Evolutionary conservation across 2,113 vertebrate species (phyloP).

Genomic region (Hippocampus guttulatus): DNA sequence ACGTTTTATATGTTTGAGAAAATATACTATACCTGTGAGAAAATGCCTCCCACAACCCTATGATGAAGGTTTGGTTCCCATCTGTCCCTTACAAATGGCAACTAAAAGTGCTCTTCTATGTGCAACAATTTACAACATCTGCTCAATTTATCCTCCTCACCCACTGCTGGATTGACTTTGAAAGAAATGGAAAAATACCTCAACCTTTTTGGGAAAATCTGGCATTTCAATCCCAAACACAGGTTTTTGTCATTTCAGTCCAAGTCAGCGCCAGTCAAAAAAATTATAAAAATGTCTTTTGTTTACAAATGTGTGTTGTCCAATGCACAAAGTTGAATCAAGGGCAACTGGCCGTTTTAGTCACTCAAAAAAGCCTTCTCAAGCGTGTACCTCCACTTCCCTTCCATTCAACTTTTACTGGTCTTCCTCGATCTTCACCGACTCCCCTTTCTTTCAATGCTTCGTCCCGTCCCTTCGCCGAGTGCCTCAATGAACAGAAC

Average conservation of each 20-base stretch:
- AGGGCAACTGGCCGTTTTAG: not conserved
- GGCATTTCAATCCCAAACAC: not conserved
- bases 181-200: not conserved
- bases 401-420: not conserved
- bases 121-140: too few relatives aligned
- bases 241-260: not conserved
- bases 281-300: not conserved
- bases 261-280: not conserved
- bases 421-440: not conserved
- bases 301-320: not conserved
- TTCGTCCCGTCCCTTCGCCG: conserved; percentile 58
- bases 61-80: too few relatives aligned
- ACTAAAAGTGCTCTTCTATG: too few relatives aligned
- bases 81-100: too few relatives aligned
- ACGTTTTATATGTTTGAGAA: too few relatives aligned
- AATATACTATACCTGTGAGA: too few relatives aligned
- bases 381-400: too few relatives aligned
- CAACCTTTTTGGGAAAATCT: not conserved
- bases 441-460: conserved; percentile 19
- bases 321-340: not conserved
- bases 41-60: too few relatives aligned
- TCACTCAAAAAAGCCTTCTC: not conserved
- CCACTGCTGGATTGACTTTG: not conserved
- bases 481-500: conserved; percentile 64
- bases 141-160: too few relatives aligned